Base-by-base conservation (phyloP, 2,888 invertebrate genomes). In the Flexamia atlantica region DNA sequence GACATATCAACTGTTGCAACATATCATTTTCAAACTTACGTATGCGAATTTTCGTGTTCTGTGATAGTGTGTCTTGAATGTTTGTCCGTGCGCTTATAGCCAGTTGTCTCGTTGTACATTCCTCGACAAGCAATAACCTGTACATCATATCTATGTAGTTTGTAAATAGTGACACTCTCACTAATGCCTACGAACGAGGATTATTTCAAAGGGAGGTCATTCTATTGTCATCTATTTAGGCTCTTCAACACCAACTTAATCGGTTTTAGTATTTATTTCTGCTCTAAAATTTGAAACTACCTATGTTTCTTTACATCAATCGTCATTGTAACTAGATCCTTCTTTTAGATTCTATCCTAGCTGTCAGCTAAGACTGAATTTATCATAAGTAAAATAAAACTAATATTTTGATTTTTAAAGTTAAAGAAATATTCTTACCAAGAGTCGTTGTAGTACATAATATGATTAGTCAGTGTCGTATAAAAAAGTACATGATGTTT, bases 71-170 rank as follows among this genome's bases (percentile, higher is more conserved):
- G 5, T 30, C 10, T 30, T 64, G 64, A 28, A 7, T 5, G 53
- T 23, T 2, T 64, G 64, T 30, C 28, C 17, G 64, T 64, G 30
- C 12, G 64, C 64, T 64, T 30, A 14, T 64, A 64, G 64, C 20
- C 20, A 17, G 46, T 46, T 17, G 53, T 53, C 53, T 53, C 28
- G 14, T 30, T 64, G 64, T 64, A 64, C 64, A 64, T 64, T 64
- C 57, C 64, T 64, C 28, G 64, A 64, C 64, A 64, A 64, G 64
- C 64, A 64, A 64, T 64, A 64, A 64, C 28, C 30, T 64, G 17
- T 64, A 64, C 64, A 57, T 64, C 64, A 28, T 28, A 30, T 28
- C 64, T 64, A 9, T 5, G 64, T 64, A 64, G 64, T 64, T 57
- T 64, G 64, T 64, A 64, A 28, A 64, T 64, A 64, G 17, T 30